A percentile compares a stretch with the other conserved stretches of the same genome.
Evolutionary conservation across 2,113 vertebrate species (phyloP).

Genomic region (Gymnorhina tibicen): DNA sequence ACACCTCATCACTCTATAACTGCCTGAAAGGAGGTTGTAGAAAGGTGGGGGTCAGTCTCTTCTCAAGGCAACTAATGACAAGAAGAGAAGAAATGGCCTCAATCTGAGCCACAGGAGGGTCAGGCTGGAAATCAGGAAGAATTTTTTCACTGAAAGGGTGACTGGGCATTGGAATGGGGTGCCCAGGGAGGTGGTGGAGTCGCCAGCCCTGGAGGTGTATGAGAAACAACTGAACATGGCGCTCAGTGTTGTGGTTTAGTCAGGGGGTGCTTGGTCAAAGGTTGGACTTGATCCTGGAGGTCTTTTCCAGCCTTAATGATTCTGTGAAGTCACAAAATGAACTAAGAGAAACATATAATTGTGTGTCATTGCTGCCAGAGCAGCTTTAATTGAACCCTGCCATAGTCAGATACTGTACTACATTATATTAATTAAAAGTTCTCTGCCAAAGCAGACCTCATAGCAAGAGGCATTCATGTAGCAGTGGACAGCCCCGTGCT

Average conservation of each 20-base stretch:
- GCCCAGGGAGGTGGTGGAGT: not conserved
- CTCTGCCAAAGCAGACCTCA: not conserved
- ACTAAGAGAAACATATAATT: not conserved
- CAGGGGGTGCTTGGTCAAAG: too few relatives aligned
- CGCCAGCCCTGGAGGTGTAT: not conserved
- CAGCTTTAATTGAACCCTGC: not conserved
- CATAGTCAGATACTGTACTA: not conserved
- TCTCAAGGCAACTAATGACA: not conserved
- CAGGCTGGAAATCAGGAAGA: not conserved
- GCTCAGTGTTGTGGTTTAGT: not conserved
- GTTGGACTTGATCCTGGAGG: not conserved
- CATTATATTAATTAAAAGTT: not conserved
- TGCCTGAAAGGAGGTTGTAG: not conserved
- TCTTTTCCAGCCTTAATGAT: not conserved
- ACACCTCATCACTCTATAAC: not conserved
- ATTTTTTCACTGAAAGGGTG: not conserved
- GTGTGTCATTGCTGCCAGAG: not conserved
- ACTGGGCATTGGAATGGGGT: not conserved
- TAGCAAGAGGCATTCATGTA: not conserved
- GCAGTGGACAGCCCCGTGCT: not conserved
- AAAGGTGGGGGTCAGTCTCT: not conserved
- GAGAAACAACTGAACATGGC: not conserved
- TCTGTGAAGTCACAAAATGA: not conserved
- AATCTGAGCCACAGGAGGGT: not conserved
- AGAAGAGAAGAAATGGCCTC: not conserved